A percentile compares a stretch with the other conserved stretches of the same genome.
Evolutionary conservation across 2,888 invertebrate species (phyloP).

Genomic region (Hofmannophila pseudospretella): DNA sequence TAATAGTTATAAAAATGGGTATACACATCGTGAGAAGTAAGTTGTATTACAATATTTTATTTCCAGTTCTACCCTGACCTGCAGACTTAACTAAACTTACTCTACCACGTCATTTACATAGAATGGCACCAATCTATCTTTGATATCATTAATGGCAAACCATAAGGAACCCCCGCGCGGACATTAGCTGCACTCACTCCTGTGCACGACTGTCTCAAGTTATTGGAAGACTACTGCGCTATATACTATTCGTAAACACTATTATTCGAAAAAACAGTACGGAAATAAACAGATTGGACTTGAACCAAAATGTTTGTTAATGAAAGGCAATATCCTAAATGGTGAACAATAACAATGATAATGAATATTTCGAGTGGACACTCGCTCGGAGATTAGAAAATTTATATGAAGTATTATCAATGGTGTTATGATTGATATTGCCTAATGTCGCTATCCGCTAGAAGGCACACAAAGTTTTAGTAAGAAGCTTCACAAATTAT

Average conservation of each 20-base stretch:
- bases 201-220: constrained; percentile 58
- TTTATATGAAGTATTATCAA: constrained; percentile 38
- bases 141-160: constrained; percentile 77
- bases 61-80: constrained; percentile 75
- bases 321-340: constrained; percentile 49
- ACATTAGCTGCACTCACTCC: constrained; percentile 39
- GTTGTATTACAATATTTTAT: constrained; percentile 64
- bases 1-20: constrained; percentile 47
- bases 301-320: constrained; percentile 39
- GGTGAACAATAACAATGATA: constrained; percentile 42
- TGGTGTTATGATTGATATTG: constrained; percentile 65
- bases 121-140: constrained; percentile 79
- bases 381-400: constrained; percentile 40
- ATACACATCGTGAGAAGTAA: constrained; percentile 50
- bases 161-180: constrained; percentile 73
- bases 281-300: constrained; percentile 41
- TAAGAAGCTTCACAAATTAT: constrained; percentile 73
- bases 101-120: constrained; percentile 72
- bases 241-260: constrained; percentile 64
- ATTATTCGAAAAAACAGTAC: constrained; percentile 62
- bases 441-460: constrained; percentile 75
- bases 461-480: constrained; percentile 77
- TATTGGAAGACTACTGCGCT: constrained; percentile 77
- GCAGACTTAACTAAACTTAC: constrained; percentile 75
- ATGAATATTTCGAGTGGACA: constrained; percentile 31